Base-by-base conservation (phyloP, 2,113 vertebrate genomes). In the Cisticola juncidis region DNA sequence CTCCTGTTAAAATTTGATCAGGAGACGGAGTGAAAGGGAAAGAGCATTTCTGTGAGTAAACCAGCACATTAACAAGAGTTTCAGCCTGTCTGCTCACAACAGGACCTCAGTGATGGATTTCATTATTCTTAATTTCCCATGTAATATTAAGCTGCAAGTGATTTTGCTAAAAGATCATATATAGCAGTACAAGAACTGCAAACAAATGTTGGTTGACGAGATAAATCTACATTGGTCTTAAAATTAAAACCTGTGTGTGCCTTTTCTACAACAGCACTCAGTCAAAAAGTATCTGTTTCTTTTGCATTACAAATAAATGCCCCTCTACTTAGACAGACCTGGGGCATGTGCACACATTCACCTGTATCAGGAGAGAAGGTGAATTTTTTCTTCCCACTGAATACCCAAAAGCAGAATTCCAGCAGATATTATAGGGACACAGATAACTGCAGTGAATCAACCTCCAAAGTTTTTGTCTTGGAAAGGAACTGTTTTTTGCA, bases 1-100 rank as follows among this genome's bases (percentile, higher is more conserved):
- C 42, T 42, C 51, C 40, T 35, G 64, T 90, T 92, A 88, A 94
- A 92, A 92, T 94, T 93, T 81, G 82, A 90, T 95, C 81, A 93
- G 90, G 33, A 78, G 33, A 8, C 66, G 35, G 82, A 93, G 72
- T 35, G n/a, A 69, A 82, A 90, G 64, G 58, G 7, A 90, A 94
- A 62, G 28, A 76, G 28, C 13, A 5, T 57, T 9, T 4, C 73
- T 84, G 1, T 31, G 90, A 85, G 87, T 85, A 96, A 92, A 82
- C 48, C 54, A 48, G 53, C 19, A 26, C 61, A 9, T n/a, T 65
- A 91, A 84, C 72, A 84, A 40, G 25, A 56, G 57, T 47, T 85
- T 57, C 88, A 68, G 68, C 51, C 29, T 70, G 56, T 20, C 81
- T 73, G 76, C 47, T 70, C 69, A 6, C 71, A 73, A 35, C 8